Evolutionary conservation across 2,113 vertebrate species (phyloP).

Genomic region (Scomber scombrus): DNA sequence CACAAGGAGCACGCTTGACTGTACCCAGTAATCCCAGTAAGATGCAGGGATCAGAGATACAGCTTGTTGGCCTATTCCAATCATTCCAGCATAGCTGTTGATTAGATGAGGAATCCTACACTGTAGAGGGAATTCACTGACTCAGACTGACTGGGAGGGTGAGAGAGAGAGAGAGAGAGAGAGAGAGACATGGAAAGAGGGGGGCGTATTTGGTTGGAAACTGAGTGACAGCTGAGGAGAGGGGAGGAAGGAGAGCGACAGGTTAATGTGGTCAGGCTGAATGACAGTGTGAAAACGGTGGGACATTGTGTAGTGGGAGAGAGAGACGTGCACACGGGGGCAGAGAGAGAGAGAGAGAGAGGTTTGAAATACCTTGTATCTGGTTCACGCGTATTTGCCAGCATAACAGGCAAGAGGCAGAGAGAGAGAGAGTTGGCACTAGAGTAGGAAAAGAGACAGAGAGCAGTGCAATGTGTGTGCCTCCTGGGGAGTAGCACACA

Average conservation of each 20-base stretch:
- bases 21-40: conserved; percentile 59
- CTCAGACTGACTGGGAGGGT: conserved; percentile 50
- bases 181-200: not conserved
- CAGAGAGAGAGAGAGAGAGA: conserved; percentile 26
- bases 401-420: conserved; percentile 54
- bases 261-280: conserved; percentile 62
- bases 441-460: conserved; percentile 68
- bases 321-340: not conserved
- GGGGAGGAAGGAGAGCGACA: not conserved
- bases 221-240: conserved; percentile 62
- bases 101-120: conserved; percentile 75
- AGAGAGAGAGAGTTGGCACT: conserved; percentile 64
- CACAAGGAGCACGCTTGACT: conserved; percentile 23
- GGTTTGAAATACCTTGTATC: conserved; percentile 71
- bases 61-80: conserved; percentile 72
- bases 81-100: conserved; percentile 74
- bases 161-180: conserved; percentile 48
- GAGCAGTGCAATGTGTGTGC: conserved; percentile 42
- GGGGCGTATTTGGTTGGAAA: conserved; percentile 2
- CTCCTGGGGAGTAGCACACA: conserved; percentile 56
- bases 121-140: conserved; percentile 65
- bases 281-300: conserved; percentile 69
- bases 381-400: conserved; percentile 73
- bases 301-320: conserved; percentile 43
- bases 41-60: conserved; percentile 58